Conservation (phyloP, 2,888 invertebrate species). For the Calameuta filiformis region DNA sequence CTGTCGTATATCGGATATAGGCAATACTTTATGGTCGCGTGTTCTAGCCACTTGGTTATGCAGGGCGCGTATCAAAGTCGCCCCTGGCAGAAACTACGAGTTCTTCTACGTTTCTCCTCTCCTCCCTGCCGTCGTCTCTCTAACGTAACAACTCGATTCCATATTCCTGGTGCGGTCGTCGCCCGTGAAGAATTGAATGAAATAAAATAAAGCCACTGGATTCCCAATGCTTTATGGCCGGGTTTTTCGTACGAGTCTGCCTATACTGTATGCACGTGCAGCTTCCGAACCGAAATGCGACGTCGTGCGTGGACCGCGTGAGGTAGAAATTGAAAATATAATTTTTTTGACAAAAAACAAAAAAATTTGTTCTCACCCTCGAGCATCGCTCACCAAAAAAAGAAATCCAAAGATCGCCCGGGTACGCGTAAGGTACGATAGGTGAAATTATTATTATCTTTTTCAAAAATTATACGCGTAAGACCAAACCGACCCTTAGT, state of each 20-base stretch:
- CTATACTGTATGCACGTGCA: too few species aligned
- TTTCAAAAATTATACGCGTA: too few species aligned
- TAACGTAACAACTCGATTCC: slow-evolving; percentile 59
- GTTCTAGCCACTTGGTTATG: slow-evolving; percentile 45
- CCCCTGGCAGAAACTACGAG: slow-evolving; percentile 47
- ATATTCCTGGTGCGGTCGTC: slow-evolving; percentile 57
- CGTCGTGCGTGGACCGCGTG: too few species aligned
- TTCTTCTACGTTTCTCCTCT: not conserved
- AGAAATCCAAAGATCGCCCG: too few species aligned
- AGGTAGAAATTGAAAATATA: too few species aligned
- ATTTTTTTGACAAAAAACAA: too few species aligned
- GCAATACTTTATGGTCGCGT: slow-evolving; percentile 1
- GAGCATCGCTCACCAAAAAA: too few species aligned
- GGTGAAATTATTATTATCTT: too few species aligned
- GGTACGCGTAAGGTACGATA: too few species aligned
- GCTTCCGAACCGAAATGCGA: too few species aligned
- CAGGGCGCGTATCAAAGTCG: slow-evolving; percentile 45
- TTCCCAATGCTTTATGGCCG: slow-evolving; percentile 38
- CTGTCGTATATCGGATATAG: not conserved
- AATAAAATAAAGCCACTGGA: slow-evolving; percentile 57
- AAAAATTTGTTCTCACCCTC: too few species aligned
- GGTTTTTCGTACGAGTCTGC: not conserved
- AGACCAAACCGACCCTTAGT: not conserved
- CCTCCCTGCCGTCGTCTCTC: slow-evolving; percentile 17
- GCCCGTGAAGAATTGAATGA: slow-evolving; percentile 59